Conservation (phyloP, 2,113 vertebrate genomes). For the Stigmatopora argus region DNA sequence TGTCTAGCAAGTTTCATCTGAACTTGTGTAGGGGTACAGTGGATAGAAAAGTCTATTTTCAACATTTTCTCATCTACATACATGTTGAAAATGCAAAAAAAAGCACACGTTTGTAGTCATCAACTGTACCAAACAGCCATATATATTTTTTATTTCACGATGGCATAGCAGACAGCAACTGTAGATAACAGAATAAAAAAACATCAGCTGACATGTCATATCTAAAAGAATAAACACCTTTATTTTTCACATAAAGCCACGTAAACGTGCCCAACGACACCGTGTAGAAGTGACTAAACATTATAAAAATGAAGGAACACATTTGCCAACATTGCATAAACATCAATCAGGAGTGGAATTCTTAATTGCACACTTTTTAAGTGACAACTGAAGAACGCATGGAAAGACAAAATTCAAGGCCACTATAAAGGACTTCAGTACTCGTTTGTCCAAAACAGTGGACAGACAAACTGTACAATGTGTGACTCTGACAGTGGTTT, state of each 20-base stretch:
- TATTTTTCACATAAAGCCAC: slow-evolving; percentile 48
- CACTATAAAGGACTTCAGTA: slow-evolving; percentile 47
- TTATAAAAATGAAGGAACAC: slow-evolving; percentile 46
- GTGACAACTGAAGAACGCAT: slow-evolving; percentile 20
- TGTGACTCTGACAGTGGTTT: slow-evolving; percentile 26
- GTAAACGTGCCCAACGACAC: slow-evolving; percentile 40
- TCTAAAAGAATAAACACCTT: slow-evolving; percentile 47
- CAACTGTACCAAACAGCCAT: slow-evolving; percentile 62
- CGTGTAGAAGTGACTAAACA: slow-evolving; percentile 55
- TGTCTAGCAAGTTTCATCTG: too few relatives aligned
- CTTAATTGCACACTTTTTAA: slow-evolving; percentile 28
- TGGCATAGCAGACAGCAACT: slow-evolving; percentile 60
- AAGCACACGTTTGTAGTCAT: slow-evolving; percentile 9
- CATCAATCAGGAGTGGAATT: slow-evolving; percentile 52
- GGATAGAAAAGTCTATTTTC: too few relatives aligned
- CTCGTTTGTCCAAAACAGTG: slow-evolving; percentile 30
- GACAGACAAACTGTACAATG: slow-evolving; percentile 25
- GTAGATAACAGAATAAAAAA: slow-evolving; percentile 52
- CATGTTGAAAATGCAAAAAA: neutral
- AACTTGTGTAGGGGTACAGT: too few relatives aligned
- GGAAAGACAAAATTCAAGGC: slow-evolving; percentile 43
- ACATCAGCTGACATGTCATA: slow-evolving; percentile 59
- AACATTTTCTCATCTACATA: neutral
- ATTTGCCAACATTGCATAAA: slow-evolving; percentile 66
- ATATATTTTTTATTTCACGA: slow-evolving; percentile 71